Evolutionary conservation across 2,888 invertebrate species (phyloP), one percentile per base, ranked within the genome.

Genomic region (Plebejus melissa): DNA sequence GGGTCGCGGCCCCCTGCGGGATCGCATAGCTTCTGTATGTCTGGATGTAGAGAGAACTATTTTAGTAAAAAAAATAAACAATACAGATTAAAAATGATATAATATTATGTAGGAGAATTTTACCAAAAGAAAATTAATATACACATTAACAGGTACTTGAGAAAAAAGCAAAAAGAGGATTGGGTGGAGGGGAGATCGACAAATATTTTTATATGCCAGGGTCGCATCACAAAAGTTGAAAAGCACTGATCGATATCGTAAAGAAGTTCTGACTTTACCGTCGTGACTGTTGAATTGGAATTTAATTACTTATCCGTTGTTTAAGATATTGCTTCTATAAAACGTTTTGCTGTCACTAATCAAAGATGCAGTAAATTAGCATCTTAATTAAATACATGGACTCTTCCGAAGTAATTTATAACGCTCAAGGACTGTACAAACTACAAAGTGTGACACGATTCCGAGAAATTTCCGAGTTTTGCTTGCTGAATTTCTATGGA

Each of bases 301-400:
- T 80, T 82, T 81, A 82, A 82, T 82, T 80, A 81, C 79, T 78
- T 79, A 79, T 78, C 77, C 75, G 77, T 80, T 80, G 78, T 80
- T 80, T 79, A 77, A 79, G 79, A 79, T 79, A 80, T 80, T 78
- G 79, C 75, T 16, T 28, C 58, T 11, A 69, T 58, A 70, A 75
- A 75, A 75, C 38, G 28, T 75, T 77, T 76, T 69, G 75, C 58
- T 46, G 69, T 69, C 58, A 28, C 74, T 50, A 72, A 57, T 46
- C 75, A 74, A 76, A 28, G 41, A 65, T 60, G 36, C n/a, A 50
- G 22, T 74, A 36, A 60, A 76, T 76, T 76, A 74, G 65, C 71
- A 65, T 74, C 65, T 76, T 76, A 74, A 76, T 76, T 76, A 74
- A 74, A 41, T 50, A 41, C 58, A 54, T 28, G 57, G 5, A 75